Conservation (phyloP, 2,113 vertebrate genomes). For the Petaurus breviceps region DNA sequence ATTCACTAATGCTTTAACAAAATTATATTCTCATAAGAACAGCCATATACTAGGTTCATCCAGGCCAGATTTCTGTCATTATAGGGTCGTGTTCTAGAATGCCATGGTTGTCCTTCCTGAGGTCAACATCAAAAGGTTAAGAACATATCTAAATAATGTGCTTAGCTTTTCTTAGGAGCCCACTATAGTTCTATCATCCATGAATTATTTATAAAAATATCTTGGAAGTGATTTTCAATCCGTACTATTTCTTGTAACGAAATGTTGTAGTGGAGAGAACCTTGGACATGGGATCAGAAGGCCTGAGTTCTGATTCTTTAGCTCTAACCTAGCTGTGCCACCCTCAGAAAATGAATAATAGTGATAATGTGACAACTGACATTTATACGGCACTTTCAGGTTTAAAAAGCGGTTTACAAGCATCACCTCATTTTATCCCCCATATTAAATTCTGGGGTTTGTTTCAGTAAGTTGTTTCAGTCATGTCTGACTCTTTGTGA, state of each 20-base stretch:
- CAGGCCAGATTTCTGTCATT: background rate
- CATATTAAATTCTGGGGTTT: background rate
- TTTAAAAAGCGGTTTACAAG: background rate
- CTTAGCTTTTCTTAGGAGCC: background rate
- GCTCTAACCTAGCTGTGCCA: background rate
- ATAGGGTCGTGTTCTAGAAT: background rate
- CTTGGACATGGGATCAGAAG: background rate
- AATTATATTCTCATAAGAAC: background rate
- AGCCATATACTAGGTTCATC: background rate
- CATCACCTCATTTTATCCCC: background rate
- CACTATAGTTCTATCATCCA: background rate
- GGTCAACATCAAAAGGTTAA: conserved; percentile 12
- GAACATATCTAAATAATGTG: background rate
- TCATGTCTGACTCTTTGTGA: background rate
- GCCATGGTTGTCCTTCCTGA: background rate
- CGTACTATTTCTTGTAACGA: background rate
- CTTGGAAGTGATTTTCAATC: background rate
- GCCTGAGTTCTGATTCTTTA: background rate
- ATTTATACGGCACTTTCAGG: background rate
- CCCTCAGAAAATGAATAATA: background rate
- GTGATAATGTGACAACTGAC: background rate
- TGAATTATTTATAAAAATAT: background rate
- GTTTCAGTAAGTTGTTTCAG: too few species aligned
- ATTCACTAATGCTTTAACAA: background rate
- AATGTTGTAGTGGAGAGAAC: background rate